A percentile compares a stretch with the other conserved stretches of the same genome.
These are phyloP conservation scores for Drosophila demipolita DNA, from an alignment of 2,888 invertebrate genomes.

Conservation along the genomic window DNA sequence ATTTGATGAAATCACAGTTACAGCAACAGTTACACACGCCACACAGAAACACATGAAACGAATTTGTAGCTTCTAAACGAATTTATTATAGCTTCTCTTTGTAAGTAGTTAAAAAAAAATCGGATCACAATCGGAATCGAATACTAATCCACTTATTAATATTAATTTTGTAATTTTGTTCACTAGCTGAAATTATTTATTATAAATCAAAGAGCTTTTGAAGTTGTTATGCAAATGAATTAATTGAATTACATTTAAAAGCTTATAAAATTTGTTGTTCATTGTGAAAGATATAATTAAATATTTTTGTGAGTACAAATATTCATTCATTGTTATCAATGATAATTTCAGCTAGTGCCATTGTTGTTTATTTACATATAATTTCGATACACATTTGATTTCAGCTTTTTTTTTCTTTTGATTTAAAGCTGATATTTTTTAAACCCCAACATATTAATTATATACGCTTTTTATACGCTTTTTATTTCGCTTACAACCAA, in stretches of 20 bases:
- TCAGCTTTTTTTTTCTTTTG: slow-evolving; percentile 40
- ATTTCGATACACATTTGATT: slow-evolving; percentile 24
- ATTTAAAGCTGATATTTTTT: slow-evolving; percentile 10
- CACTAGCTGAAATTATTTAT: slow-evolving; percentile 3
- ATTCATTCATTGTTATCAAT: background rate
- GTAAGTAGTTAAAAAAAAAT: slow-evolving; percentile 1
- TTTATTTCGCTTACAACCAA: slow-evolving; percentile 52
- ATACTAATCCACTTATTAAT: background rate
- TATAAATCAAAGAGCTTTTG: background rate
- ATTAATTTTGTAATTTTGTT: background rate
- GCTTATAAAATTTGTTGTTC: background rate
- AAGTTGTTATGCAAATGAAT: background rate
- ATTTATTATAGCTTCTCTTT: slow-evolving; percentile 8
- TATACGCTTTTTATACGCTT: slow-evolving; percentile 5
- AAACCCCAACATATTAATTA: slow-evolving; percentile 31
- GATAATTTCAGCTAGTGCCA: slow-evolving; percentile 2
- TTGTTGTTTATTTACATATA: slow-evolving; percentile 3
- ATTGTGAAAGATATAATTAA: background rate
- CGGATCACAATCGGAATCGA: background rate
- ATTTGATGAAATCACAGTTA: slow-evolving; percentile 8
- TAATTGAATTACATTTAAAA: background rate
- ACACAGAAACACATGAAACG: slow-evolving; percentile 7
- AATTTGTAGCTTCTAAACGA: slow-evolving; percentile 15
- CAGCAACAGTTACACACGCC: slow-evolving; percentile 26
- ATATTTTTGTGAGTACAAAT: background rate